Evolutionary conservation across 2,888 invertebrate genomes (phyloP), one percentile per base, ranked within the genome.

Genomic region (Melinaea menophilus): DNA sequence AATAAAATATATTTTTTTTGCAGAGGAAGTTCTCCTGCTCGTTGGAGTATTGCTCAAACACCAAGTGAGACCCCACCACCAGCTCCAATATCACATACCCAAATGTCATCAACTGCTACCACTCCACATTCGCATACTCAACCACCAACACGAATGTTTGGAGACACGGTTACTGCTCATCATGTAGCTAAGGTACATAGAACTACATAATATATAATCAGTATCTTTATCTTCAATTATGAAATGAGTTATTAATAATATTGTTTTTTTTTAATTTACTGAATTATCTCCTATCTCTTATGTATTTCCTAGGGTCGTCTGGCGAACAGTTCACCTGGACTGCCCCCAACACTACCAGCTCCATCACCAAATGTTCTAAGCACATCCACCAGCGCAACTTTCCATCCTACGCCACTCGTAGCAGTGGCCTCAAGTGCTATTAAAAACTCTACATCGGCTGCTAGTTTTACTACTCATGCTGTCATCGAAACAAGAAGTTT

Each of bases 271-370:
- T 55, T 12, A 5, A 45, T 5, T 34, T 34, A 22, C 9, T 11
- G 13, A 56, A 34, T 34, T 54, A 33, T 31, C 9, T 54, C 60
- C 31, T 56, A 35, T 55, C 33, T 9, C 4, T 2, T 55, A 54
- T 47, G 67, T 62, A 65, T 65, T 61, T 60, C 55, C 37, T 72
- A 90, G 90, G 90, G 88, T 72, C 90, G 90, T 55, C 82, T 90
- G 47, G 87, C 87, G 63, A 87, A 71, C 55, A 84, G 85, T 35
- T 89, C 94, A 65, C 93, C 93, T 11, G 94, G 94, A 11, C 92
- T 95, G n/a, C 95, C 95, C 1, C 95, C 95, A 35, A 93, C 94
- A 35, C 80, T 94, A 54, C 95, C 95, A 12, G 95, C 95, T 0
- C 95, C 95, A 0, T 94, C 94, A 37, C 95, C 95, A 13, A 92